These are phyloP conservation scores for Argyrosomus regius DNA, from an alignment of 2,797 vertebrate species.

Conservation along the genomic window DNA sequence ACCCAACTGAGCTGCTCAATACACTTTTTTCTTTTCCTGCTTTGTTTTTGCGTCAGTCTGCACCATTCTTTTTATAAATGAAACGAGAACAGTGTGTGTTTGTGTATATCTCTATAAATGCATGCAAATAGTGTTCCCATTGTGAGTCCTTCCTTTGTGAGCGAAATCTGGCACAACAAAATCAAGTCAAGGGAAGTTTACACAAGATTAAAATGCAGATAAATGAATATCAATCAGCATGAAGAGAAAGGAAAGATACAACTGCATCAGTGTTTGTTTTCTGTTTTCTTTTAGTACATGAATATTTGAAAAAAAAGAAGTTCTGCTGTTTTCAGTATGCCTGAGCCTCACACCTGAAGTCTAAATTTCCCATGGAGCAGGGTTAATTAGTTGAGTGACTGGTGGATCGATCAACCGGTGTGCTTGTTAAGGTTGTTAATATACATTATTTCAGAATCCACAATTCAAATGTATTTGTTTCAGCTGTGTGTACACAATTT, in stretches of 20 bases:
- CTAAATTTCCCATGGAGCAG: neutral
- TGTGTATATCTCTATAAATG: neutral
- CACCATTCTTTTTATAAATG: neutral
- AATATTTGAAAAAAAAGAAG: neutral
- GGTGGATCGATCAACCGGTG: neutral
- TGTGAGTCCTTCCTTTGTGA: neutral
- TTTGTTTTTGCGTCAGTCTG: neutral
- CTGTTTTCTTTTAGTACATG: neutral
- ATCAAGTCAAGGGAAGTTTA: conserved; percentile 22
- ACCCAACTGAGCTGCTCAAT: conserved; percentile 4
- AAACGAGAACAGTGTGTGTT: neutral
- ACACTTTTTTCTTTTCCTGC: neutral
- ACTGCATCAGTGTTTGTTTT: neutral
- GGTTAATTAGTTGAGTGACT: neutral
- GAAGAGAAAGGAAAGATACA: neutral
- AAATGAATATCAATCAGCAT: conserved; percentile 24
- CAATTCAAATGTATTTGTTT: neutral
- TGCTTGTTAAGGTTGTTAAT: neutral
- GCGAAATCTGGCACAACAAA: conserved; percentile 7
- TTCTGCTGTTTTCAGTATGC: neutral
- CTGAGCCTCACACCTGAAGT: neutral
- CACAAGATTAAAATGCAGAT: conserved; percentile 13
- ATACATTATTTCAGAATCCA: neutral
- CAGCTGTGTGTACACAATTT: neutral
- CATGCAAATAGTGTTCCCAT: neutral